These are phyloP conservation scores for Pocota personata DNA, from an alignment of 2,888 invertebrate species.

Conservation along the genomic window DNA sequence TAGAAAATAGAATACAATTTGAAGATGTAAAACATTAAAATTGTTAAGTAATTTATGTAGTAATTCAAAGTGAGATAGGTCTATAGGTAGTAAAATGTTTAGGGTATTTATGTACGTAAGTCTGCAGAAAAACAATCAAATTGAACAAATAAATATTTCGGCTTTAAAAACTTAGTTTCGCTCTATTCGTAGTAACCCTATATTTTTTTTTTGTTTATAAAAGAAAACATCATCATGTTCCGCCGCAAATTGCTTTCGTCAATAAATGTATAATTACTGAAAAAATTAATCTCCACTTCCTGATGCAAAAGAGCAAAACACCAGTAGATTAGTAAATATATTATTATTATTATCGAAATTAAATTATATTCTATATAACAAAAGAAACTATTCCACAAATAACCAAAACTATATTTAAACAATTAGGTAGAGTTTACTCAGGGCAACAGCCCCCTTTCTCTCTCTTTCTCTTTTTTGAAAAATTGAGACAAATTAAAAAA, in stretches of 20 bases:
- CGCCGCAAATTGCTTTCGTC: slow-evolving; percentile 65
- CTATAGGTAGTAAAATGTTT: background rate
- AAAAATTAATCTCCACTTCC: slow-evolving; percentile 16
- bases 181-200: background rate
- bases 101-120: slow-evolving; percentile 14
- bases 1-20: background rate
- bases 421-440: slow-evolving; percentile 63
- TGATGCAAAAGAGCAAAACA: slow-evolving; percentile 50
- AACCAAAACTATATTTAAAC: slow-evolving; percentile 31
- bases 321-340: slow-evolving; percentile 62
- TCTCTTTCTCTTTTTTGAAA: slow-evolving; percentile 21
- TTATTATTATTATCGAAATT: slow-evolving; percentile 43
- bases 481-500: background rate
- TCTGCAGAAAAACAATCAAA: slow-evolving; percentile 61
- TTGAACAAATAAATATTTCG: background rate
- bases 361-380: slow-evolving; percentile 42
- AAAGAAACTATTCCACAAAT: slow-evolving; percentile 40
- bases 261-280: background rate
- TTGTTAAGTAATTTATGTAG: background rate
- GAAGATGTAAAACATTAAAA: background rate
- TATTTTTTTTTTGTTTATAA: background rate
- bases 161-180: background rate
- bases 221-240: slow-evolving; percentile 75
- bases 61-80: slow-evolving; percentile 2
- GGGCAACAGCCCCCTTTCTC: slow-evolving; percentile 23